Conservation (phyloP, 2,888 invertebrate species). For the Apodemia duryi region DNA sequence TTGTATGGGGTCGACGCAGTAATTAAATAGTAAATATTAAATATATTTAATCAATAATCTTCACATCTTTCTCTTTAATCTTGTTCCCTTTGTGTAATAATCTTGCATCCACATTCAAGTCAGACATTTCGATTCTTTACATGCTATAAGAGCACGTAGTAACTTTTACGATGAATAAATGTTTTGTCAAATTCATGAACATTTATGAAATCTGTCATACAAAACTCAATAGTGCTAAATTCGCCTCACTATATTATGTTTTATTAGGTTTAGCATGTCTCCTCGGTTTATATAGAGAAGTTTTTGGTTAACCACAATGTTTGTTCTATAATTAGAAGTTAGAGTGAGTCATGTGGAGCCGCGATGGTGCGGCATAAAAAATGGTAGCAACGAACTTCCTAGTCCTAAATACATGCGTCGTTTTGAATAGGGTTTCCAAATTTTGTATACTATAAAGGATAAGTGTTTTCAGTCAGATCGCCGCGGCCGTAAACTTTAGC, state of each 20-base stretch:
- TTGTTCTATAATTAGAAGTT: constrained; percentile 11
- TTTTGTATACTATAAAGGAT: neutral
- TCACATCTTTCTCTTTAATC: too few relatives aligned
- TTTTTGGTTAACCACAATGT: constrained; percentile 8
- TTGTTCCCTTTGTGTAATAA: too few relatives aligned
- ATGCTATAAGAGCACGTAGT: neutral
- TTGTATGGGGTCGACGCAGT: too few relatives aligned
- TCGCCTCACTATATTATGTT: neutral
- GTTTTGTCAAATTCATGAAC: neutral
- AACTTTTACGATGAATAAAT: neutral
- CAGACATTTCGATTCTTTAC: neutral
- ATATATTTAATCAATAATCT: too few relatives aligned
- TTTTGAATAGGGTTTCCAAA: constrained; percentile 21
- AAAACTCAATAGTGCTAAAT: neutral
- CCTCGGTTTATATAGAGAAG: neutral
- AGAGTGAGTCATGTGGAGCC: constrained; percentile 42
- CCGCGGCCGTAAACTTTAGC: neutral
- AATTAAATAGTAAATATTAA: too few relatives aligned
- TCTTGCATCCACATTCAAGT: too few relatives aligned
- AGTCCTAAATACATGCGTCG: constrained; percentile 53
- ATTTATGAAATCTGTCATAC: too few relatives aligned
- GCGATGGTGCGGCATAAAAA: constrained; percentile 48
- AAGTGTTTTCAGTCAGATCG: neutral
- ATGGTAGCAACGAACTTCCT: constrained; percentile 66
- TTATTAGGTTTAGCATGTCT: neutral